These are phyloP conservation scores for Perdita meconis DNA, from an alignment of 2,888 invertebrate genomes.

Conservation along the genomic window DNA sequence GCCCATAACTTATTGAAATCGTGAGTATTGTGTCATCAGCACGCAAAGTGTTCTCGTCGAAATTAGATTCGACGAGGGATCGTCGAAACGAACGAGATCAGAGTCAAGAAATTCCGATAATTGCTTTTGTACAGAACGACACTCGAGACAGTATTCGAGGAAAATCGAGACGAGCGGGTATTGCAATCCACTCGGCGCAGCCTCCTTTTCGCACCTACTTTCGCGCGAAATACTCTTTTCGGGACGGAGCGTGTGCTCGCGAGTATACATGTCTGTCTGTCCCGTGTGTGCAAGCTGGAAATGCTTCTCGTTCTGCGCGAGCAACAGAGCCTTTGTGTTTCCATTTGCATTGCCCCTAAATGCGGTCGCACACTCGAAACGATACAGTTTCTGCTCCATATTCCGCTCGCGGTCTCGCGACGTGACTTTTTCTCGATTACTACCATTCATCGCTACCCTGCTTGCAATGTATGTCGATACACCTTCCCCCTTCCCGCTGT, in stretches of 20 bases:
- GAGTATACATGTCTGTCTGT: no score
- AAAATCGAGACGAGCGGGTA: constrained; percentile 28
- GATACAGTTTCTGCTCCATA: constrained; percentile 51
- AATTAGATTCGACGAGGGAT: not conserved
- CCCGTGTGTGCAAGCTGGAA: constrained; percentile 22
- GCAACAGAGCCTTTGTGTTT: constrained; percentile 49
- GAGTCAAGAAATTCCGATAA: constrained; percentile 5
- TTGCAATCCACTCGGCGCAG: constrained; percentile 38
- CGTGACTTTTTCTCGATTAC: constrained; percentile 46
- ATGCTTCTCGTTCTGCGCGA: constrained; percentile 31
- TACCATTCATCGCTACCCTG: constrained; percentile 12
- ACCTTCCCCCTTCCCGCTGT: not conserved
- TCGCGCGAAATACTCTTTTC: constrained; percentile 38
- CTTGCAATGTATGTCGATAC: not conserved
- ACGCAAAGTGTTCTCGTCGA: not conserved
- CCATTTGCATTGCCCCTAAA: constrained; percentile 50
- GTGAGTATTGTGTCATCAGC: not conserved
- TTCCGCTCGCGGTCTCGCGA: no score
- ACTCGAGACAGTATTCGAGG: not conserved
- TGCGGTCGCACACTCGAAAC: constrained; percentile 54
- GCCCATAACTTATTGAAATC: no score
- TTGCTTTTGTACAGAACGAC: not conserved
- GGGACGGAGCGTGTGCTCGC: constrained; percentile 4
- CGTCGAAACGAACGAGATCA: not conserved
- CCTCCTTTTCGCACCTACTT: constrained; percentile 53